phyloP scores from a whole-genome alignment of 1,140 invertebrate genomes.

The Ceratosolen solmsi region DNA sequence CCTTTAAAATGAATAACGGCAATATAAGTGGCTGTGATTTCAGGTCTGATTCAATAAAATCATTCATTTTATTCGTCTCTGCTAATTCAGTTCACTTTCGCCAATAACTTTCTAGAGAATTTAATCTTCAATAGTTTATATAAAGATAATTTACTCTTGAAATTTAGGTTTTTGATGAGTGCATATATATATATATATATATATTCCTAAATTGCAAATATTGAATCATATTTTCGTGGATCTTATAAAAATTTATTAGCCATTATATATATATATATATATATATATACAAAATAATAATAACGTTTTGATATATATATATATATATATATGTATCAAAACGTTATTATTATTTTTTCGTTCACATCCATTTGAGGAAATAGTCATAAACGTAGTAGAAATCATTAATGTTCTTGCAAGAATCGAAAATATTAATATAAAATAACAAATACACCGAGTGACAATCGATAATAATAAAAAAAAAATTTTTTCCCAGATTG shows the following conservation, averaged over 20 bases:
- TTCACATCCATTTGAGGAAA: background rate
- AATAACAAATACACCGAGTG: background rate
- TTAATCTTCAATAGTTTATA: background rate
- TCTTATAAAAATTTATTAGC: too few relatives aligned
- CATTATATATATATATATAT: too few relatives aligned
- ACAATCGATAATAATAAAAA: background rate
- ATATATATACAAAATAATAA: too few relatives aligned
- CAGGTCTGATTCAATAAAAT: background rate
- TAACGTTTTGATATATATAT: too few relatives aligned
- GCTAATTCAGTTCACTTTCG: background rate
- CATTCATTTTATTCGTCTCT: background rate
- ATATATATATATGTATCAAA: too few relatives aligned
- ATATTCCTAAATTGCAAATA: too few relatives aligned
- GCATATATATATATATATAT: too few relatives aligned
- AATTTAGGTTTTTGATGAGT: too few relatives aligned
- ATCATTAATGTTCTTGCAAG: background rate
- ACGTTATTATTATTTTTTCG: too few relatives aligned
- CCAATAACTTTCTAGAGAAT: background rate
- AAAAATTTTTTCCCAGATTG: background rate
- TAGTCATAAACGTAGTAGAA: background rate
- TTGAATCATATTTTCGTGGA: too few relatives aligned
- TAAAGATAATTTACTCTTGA: too few relatives aligned
- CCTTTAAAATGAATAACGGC: background rate
- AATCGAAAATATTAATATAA: conserved; percentile 15
- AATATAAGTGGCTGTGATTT: background rate